These are phyloP conservation scores for Sinopyrophorus schimmeli DNA, from an alignment of 2,888 invertebrate species.

Conservation along the genomic window DNA sequence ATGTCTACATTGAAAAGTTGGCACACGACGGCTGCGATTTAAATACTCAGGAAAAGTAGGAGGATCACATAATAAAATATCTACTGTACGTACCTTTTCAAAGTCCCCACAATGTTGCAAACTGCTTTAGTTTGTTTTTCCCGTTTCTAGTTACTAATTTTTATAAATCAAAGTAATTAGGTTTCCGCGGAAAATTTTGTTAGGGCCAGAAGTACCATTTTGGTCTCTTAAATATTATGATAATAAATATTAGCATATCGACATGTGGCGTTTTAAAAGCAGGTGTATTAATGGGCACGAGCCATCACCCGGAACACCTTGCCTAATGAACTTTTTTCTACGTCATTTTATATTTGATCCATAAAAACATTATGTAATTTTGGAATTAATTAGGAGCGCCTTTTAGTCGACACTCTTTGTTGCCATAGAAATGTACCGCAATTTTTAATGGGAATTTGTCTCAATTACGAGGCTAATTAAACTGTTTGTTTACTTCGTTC, in stretches of 20 bases:
- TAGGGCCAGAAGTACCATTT: too few relatives aligned
- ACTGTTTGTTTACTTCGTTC: constrained; percentile 18
- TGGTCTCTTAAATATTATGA: too few relatives aligned
- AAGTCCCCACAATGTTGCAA: too few relatives aligned
- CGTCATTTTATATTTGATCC: not conserved
- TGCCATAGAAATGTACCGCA: constrained; percentile 11
- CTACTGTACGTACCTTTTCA: too few relatives aligned
- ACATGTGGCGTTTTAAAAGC: constrained; percentile 44
- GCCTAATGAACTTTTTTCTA: constrained; percentile 42
- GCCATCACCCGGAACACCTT: constrained; percentile 47
- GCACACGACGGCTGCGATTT: constrained; percentile 30
- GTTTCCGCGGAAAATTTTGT: too few relatives aligned
- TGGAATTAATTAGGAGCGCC: not conserved
- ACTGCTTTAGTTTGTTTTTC: too few relatives aligned
- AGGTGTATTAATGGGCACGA: constrained; percentile 46
- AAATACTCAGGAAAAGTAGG: constrained; percentile 36
- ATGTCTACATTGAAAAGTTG: constrained; percentile 17
- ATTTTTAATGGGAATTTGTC: constrained; percentile 10
- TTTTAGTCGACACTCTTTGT: not conserved
- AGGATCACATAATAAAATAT: constrained; percentile 35
- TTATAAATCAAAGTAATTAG: too few relatives aligned
- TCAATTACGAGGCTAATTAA: constrained; percentile 22
- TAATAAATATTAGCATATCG: constrained; percentile 51
- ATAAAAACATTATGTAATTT: not conserved
- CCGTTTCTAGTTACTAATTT: too few relatives aligned